These are phyloP conservation scores for Exephanes ischioxanthus DNA, from an alignment of 2,888 invertebrate species.

Conservation along the genomic window DNA sequence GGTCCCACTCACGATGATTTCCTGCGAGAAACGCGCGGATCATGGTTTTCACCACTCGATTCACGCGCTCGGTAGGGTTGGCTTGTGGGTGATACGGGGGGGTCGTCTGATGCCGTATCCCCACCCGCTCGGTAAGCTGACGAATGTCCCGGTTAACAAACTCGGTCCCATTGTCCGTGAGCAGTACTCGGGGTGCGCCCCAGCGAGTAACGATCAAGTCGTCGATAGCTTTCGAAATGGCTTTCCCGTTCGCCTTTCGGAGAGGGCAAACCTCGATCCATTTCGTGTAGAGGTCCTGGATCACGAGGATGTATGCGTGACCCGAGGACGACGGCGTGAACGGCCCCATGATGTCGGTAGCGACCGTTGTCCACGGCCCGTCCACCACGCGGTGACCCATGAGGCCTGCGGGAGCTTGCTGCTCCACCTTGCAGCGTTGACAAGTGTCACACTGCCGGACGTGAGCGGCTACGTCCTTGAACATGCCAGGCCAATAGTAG, in stretches of 20 bases:
- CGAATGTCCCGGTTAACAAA: background rate
- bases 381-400: background rate
- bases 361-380: background rate
- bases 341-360: background rate
- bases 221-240: slow-evolving; percentile 42
- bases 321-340: background rate
- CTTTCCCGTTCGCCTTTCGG: slow-evolving; percentile 59
- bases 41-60: background rate
- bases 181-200: slow-evolving; percentile 3
- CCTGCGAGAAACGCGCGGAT: background rate
- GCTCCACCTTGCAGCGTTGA: background rate
- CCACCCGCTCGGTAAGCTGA: background rate
- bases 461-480: background rate
- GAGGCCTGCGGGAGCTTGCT: background rate
- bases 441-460: background rate
- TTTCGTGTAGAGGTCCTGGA: slow-evolving; percentile 58
- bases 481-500: background rate
- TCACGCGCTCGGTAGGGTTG: slow-evolving; percentile 3
- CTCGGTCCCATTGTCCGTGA: slow-evolving; percentile 30
- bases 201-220: slow-evolving; percentile 41
- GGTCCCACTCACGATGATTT: background rate
- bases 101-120: background rate
- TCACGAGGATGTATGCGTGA: background rate
- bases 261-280: too few species aligned
- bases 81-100: slow-evolving; percentile 29